Conservation (phyloP, 1,140 invertebrate species). For the Pectinophora gossypiella region DNA sequence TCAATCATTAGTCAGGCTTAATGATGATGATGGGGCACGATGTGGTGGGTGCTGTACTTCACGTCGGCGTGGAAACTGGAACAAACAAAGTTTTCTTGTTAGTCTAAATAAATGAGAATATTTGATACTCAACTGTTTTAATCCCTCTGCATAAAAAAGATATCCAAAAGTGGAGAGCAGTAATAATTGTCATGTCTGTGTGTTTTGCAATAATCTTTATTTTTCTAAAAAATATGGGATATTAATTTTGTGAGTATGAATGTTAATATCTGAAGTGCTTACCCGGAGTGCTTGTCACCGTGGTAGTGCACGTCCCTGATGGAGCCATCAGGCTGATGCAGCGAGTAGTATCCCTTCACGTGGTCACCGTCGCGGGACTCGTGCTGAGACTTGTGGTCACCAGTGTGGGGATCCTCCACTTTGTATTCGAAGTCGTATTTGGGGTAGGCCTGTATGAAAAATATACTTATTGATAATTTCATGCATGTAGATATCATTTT, state of each 20-base stretch:
- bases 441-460: slow-evolving; percentile 26
- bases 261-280: too few relatives aligned
- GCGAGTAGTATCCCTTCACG: slow-evolving; percentile 46
- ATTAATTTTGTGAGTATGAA: too few relatives aligned
- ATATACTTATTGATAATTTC: neutral
- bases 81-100: neutral
- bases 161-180: too few relatives aligned
- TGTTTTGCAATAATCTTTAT: too few relatives aligned
- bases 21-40: slow-evolving; percentile 16
- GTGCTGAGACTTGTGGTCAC: slow-evolving; percentile 40
- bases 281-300: slow-evolving; percentile 40
- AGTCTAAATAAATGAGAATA: too few relatives aligned
- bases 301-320: slow-evolving; percentile 42
- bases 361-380: slow-evolving; percentile 37
- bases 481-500: neutral
- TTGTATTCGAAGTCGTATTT: slow-evolving; percentile 49
- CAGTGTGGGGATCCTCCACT: slow-evolving; percentile 66
- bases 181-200: too few relatives aligned
- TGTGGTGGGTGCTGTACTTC: slow-evolving; percentile 13
- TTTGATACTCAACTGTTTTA: too few relatives aligned
- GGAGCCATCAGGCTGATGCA: slow-evolving; percentile 57
- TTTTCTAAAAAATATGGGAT: too few relatives aligned
- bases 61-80: slow-evolving; percentile 11
- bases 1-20: too few relatives aligned
- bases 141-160: too few relatives aligned